These are phyloP conservation scores for Athalia circularis DNA, from an alignment of 2,888 invertebrate genomes.

Conservation along the genomic window DNA sequence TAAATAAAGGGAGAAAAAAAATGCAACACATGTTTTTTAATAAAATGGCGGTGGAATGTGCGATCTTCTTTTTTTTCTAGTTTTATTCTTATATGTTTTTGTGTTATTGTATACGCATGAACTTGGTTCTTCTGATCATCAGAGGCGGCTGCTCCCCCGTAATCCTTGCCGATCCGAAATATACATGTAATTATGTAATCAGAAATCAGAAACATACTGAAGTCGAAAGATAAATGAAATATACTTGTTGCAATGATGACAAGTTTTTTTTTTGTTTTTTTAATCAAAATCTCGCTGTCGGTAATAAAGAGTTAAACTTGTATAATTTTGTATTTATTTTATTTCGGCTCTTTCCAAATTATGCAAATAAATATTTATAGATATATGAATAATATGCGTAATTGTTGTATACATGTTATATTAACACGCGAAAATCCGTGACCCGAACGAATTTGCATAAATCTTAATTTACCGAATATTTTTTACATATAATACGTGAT, in stretches of 20 bases:
- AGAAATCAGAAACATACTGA: conserved; percentile 13
- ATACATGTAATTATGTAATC: too few relatives aligned
- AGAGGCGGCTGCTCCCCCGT: background rate
- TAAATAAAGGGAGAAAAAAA: conserved; percentile 47
- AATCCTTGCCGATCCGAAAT: background rate
- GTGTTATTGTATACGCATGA: conserved; percentile 46
- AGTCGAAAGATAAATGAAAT: background rate
- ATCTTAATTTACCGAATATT: too few relatives aligned
- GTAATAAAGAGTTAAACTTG: conserved; percentile 22
- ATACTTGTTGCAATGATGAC: background rate
- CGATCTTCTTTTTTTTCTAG: conserved; percentile 20
- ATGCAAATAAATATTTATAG: conserved; percentile 52
- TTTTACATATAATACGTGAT: too few relatives aligned
- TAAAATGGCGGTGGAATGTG: conserved; percentile 47
- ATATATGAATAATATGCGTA: conserved; percentile 53
- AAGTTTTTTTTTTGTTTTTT: background rate
- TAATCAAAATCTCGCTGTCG: conserved; percentile 14
- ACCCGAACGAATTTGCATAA: too few relatives aligned
- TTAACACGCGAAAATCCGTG: conserved; percentile 54
- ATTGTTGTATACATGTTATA: conserved; percentile 55
- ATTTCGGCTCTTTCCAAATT: conserved; percentile 40
- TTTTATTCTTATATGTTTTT: conserved; percentile 52
- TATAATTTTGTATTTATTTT: conserved; percentile 25
- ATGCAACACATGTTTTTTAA: conserved; percentile 43
- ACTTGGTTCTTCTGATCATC: conserved; percentile 40